Conservation (phyloP, 2,113 vertebrate genomes). For the Phyllopteryx taeniolatus region DNA sequence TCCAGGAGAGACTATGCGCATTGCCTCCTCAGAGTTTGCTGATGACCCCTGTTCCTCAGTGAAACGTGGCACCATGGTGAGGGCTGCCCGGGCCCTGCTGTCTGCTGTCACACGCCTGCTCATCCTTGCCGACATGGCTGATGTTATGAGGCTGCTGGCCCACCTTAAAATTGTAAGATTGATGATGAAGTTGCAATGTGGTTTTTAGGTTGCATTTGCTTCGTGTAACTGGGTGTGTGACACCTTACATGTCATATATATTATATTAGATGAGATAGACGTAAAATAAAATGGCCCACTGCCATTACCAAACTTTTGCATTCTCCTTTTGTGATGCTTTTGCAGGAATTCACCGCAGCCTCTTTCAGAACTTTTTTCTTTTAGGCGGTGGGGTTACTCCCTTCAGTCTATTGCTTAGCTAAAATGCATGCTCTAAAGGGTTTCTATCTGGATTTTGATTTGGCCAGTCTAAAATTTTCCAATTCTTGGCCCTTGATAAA, state of each 20-base stretch:
- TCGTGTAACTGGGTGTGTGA: background rate
- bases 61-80: constrained; percentile 97
- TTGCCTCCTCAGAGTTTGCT: constrained; percentile 93
- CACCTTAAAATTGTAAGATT: constrained; percentile 92
- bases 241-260: too few relatives aligned
- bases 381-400: too few relatives aligned
- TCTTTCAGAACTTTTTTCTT: too few relatives aligned
- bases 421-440: background rate
- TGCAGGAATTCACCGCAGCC: too few relatives aligned
- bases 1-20: constrained; percentile 90
- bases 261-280: too few relatives aligned
- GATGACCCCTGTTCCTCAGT: constrained; percentile 96
- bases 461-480: background rate
- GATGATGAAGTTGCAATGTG: background rate
- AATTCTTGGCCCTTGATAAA: background rate
- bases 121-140: constrained; percentile 98
- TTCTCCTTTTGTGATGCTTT: too few relatives aligned
- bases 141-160: constrained; percentile 95
- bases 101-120: constrained; percentile 95
- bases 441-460: background rate
- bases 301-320: too few relatives aligned
- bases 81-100: constrained; percentile 89
- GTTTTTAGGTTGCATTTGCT: background rate
- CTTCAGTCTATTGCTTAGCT: too few relatives aligned
- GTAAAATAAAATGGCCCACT: too few relatives aligned